Base-by-base conservation (phyloP, 2,113 vertebrate genomes). In the Zosterops borbonicus region DNA sequence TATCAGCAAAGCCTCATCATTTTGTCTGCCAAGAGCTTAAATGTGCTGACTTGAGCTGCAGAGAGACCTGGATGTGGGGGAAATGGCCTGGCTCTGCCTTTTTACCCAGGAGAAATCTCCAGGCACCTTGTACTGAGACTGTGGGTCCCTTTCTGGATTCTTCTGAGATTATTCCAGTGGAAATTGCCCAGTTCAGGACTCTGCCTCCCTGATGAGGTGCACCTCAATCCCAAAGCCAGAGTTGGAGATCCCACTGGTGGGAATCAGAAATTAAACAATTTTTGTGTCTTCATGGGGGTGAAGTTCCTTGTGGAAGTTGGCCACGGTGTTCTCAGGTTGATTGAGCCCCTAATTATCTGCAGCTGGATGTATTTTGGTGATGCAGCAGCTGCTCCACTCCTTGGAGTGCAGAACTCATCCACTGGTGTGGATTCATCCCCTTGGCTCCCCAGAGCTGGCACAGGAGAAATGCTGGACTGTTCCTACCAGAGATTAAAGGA, bases 1-100 rank as follows among this genome's bases (percentile, higher is more conserved):
- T 94, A 92, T 87, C 65, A 87, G 62, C 71, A 90, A 63, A 91
- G 79, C 56, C 64, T 93, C 42, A 95, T 80, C 37, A 70, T 78
- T 88, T 93, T 86, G 71, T 86, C 73, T 5, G 4, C 83, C 64
- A 78, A 60, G 64, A 74, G 68, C 41, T 77, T 42, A 60, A 83
- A 90, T 71, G 56, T 77, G 86, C 88, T 95, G 82, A 92, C 64
- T 52, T 33, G 44, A 53, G 89, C 31, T 78, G 28, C 49, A 92
- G 59, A 59, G 84, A 44, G 90, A 55, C 58, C 53, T 70, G 84
- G 11, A 28, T 74, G 49, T 41, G 31, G 24, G 11, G 35, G 9
- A 59, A 71, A 18, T 17, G 49, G 3, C 14, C 46, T 65, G 67
- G 42, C 27, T 76, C 37, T 85, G 28, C 53, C 78, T 24, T 77